Conservation (phyloP, 2,797 vertebrate species). For the Champsocephalus esox region DNA sequence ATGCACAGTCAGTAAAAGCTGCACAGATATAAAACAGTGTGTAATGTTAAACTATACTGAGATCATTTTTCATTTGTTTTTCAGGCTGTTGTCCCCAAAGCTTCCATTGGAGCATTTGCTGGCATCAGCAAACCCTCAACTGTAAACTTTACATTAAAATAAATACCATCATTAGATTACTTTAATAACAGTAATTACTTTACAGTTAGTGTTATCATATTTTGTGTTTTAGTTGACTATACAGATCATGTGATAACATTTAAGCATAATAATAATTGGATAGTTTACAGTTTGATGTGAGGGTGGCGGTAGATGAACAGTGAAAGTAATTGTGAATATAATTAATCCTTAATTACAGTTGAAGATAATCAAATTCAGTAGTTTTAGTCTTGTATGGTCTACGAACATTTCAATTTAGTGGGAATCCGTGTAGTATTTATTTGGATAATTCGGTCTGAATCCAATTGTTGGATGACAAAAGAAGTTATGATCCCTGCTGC, state of each 20-base stretch:
- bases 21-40: neutral
- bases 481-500: no score
- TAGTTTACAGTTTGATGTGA: no score
- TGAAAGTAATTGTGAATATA: neutral
- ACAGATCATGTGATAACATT: neutral
- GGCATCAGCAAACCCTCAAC: conserved; percentile 46
- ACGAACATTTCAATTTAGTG: no score
- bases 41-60: neutral
- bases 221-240: neutral
- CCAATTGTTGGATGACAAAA: no score
- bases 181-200: no score
- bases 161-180: neutral
- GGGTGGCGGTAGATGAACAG: neutral
- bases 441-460: no score
- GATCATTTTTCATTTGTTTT: conserved; percentile 21
- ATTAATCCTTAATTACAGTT: no score
- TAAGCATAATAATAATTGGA: neutral
- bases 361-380: no score
- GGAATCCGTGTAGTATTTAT: no score
- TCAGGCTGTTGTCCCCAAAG: conserved; percentile 44
- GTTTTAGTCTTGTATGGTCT: no score
- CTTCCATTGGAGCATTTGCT: neutral
- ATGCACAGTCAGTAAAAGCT: conserved; percentile 1
- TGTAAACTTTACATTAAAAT: conserved; percentile 28
- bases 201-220: no score